phyloP scores from a whole-genome alignment of 1,140 invertebrate genomes.

The Drosophila equinoxialis region DNA sequence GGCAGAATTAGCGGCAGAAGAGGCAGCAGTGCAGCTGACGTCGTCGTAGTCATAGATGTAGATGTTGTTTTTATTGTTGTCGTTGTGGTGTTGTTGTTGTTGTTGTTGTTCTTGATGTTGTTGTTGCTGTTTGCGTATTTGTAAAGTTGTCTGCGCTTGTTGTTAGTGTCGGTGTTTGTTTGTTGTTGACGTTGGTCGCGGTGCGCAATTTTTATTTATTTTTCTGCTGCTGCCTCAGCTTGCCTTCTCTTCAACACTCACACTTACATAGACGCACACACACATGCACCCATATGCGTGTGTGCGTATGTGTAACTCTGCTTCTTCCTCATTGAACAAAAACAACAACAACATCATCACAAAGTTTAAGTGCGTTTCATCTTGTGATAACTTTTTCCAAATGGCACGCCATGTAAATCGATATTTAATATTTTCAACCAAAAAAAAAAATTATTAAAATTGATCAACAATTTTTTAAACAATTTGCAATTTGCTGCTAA shows the following conservation, averaged over 20 bases:
- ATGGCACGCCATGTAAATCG: slow-evolving; percentile 31
- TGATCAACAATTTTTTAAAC: slow-evolving; percentile 15
- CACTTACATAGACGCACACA: slow-evolving; percentile 9
- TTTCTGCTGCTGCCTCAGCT: slow-evolving; percentile 41
- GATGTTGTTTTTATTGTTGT: slow-evolving; percentile 14
- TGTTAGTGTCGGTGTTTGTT: slow-evolving; percentile 71
- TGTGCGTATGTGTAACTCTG: slow-evolving; percentile 42
- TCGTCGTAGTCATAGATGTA: slow-evolving; percentile 12
- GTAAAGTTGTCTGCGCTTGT: slow-evolving; percentile 60
- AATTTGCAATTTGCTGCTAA: slow-evolving; percentile 62
- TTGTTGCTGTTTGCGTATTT: slow-evolving; percentile 58
- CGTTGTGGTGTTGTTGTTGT: neutral
- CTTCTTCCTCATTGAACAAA: slow-evolving; percentile 39
- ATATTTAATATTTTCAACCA: neutral
- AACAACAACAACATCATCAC: slow-evolving; percentile 40
- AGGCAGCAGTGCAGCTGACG: slow-evolving; percentile 26
- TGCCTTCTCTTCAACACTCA: slow-evolving; percentile 24
- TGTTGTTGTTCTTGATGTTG: slow-evolving; percentile 21
- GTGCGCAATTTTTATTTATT: slow-evolving; percentile 73
- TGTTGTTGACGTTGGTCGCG: slow-evolving; percentile 76
- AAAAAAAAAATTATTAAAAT: slow-evolving; percentile 13
- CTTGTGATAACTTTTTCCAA: slow-evolving; percentile 58
- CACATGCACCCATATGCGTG: neutral
- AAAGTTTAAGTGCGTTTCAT: slow-evolving; percentile 61
- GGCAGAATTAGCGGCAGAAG: slow-evolving; percentile 34